Evolutionary conservation across 1,140 invertebrate genomes (phyloP), one percentile per base, ranked within the genome.

Genomic region (Drosophila athabasca): DNA sequence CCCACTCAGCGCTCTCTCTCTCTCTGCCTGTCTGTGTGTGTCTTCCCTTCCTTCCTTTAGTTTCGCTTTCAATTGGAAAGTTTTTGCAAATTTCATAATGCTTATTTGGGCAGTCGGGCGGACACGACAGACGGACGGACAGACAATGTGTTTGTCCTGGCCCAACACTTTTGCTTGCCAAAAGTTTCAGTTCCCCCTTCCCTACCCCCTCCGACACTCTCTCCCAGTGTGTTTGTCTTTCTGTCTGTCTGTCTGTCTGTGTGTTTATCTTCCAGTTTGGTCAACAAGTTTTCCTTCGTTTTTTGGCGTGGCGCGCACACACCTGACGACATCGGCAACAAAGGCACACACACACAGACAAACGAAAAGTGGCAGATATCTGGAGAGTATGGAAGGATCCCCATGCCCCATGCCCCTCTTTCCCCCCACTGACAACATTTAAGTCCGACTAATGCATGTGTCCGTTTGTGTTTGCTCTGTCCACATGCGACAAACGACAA

Each of bases 371-470:
- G 39, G 39, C 48, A 60, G 31, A 39, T 39, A 39, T 39, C 26
- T 72, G 73, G 49, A 65, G 61, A 61, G 35, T 13, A 26, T 26
- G 24, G 24, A 26, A 26, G 24, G 24, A 39, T 39, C 35, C 35
- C 35, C 46, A 48, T 26, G 17, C 3, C 24, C 24, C 24, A 24
- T 24, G 0, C 24, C 24, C 24, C 17, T 0, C 17, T 19, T 19
- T 0, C 0, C 24, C 24, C 66, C 54, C 62, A 66, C 43, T 54
- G 58, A 77, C 76, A 61, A 88, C 79, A 88, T 55, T 82, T 88
- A 88, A 88, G 83, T 84, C 64, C 79, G 77, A 83, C 83, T 88
- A 88, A 88, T 79, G 83, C 83, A 88, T 88, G 79, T 79, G 84
- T 89, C 71, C 84, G 72, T 74, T 73, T 76, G 83, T 83, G 82